phyloP scores from a whole-genome alignment of 1,140 invertebrate species.

The Dendroctonus valens region DNA sequence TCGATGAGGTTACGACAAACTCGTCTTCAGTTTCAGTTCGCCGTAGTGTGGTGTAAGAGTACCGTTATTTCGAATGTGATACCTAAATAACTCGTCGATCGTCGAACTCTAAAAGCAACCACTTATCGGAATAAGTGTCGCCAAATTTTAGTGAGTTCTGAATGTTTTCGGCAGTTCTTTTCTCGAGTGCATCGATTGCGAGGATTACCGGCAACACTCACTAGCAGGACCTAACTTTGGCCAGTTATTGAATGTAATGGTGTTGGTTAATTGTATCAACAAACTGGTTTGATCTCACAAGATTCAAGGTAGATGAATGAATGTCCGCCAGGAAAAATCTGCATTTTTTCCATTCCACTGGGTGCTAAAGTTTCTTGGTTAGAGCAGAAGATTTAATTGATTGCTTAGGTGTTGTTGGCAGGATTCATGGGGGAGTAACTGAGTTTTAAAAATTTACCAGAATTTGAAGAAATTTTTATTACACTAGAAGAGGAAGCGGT shows the following conservation, averaged over 20 bases:
- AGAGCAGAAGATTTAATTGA: too few relatives aligned
- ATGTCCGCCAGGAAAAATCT: background rate
- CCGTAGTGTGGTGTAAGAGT: slow-evolving; percentile 14
- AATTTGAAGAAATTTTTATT: too few relatives aligned
- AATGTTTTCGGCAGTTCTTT: background rate
- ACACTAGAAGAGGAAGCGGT: too few relatives aligned
- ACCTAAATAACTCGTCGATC: slow-evolving; percentile 18
- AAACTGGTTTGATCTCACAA: background rate
- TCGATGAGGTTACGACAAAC: slow-evolving; percentile 11
- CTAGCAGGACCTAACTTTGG: background rate
- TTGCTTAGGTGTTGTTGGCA: too few relatives aligned
- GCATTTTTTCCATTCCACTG: too few relatives aligned
- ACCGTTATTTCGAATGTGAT: slow-evolving; percentile 17
- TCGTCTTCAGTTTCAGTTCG: slow-evolving; percentile 24
- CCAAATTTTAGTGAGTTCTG: background rate
- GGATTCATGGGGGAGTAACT: too few relatives aligned
- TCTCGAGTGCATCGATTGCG: background rate
- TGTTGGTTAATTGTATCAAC: background rate
- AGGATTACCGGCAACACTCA: background rate
- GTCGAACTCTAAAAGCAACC: slow-evolving; percentile 8
- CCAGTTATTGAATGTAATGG: background rate
- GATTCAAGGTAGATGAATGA: background rate
- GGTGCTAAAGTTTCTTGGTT: too few relatives aligned
- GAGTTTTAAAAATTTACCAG: too few relatives aligned
- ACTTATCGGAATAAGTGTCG: slow-evolving; percentile 4